A percentile compares a stretch with the other conserved stretches of the same genome.
Conservation (phyloP, 2,113 vertebrate genomes). For the Burhinus bistriatus region DNA sequence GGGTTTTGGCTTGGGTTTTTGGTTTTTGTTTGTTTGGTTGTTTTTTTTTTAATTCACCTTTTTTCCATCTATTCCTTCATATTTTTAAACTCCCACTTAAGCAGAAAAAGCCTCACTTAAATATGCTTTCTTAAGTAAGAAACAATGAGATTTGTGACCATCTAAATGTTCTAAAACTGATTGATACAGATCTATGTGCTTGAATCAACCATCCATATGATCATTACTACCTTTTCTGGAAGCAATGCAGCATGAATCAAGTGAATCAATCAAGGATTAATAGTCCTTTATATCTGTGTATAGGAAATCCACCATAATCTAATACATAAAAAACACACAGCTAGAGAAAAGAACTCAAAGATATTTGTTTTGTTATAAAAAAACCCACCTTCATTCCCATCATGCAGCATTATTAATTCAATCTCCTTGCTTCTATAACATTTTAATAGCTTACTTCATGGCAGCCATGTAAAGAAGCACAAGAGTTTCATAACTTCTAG, state of each 20-base stretch:
- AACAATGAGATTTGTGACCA: background rate
- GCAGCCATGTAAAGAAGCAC: background rate
- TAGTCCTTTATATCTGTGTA: background rate
- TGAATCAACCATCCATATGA: background rate
- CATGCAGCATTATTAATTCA: background rate
- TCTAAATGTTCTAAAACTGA: background rate
- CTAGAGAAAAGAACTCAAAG: background rate
- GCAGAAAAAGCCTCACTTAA: background rate
- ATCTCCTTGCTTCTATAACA: background rate
- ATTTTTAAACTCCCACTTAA: background rate
- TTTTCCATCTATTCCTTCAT: background rate
- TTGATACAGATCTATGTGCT: background rate
- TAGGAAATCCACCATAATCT: background rate
- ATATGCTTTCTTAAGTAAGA: background rate
- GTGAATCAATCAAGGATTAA: background rate
- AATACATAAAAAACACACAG: background rate
- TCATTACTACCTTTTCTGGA: background rate
- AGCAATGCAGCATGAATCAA: background rate
- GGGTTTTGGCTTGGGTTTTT: too few relatives aligned
- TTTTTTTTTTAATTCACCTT: background rate
- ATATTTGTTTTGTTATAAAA: background rate
- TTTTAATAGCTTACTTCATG: background rate
- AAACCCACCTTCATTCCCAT: background rate
- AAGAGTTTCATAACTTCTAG: background rate
- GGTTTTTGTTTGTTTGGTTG: too few relatives aligned